Evolutionary conservation across 2,113 vertebrate genomes (phyloP).

Genomic region (Mungos mungo): DNA sequence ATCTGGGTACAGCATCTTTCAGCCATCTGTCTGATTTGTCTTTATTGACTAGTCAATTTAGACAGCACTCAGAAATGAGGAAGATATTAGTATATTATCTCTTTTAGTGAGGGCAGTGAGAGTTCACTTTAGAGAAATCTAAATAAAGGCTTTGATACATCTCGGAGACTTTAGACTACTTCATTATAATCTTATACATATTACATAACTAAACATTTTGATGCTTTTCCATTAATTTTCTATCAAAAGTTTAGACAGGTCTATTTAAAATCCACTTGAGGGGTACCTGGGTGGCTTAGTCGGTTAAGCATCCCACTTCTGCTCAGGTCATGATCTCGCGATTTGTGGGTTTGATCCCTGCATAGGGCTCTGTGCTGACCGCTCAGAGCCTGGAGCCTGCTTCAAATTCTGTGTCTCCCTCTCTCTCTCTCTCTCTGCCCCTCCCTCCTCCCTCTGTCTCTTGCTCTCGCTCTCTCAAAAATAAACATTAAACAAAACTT

Average conservation of each 20-base stretch:
- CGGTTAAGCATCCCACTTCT: fast-evolving
- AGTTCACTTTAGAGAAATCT: not conserved
- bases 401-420: too few relatives aligned
- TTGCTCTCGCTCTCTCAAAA: too few relatives aligned
- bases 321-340: too few relatives aligned
- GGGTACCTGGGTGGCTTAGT: too few relatives aligned
- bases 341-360: too few relatives aligned
- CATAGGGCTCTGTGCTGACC: too few relatives aligned
- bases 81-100: not conserved
- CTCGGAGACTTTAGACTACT: not conserved
- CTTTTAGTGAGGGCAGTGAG: not conserved
- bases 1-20: not conserved
- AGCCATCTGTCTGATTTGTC: not conserved
- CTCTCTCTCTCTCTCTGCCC: too few relatives aligned
- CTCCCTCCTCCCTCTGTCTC: too few relatives aligned
- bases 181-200: not conserved
- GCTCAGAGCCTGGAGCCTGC: too few relatives aligned
- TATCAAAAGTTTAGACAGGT: not conserved
- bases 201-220: not conserved
- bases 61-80: not conserved
- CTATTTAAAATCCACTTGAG: not conserved
- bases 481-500: not conserved
- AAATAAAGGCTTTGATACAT: not conserved
- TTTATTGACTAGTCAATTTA: not conserved
- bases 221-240: not conserved